These are phyloP conservation scores for Rhagium mordax DNA, from an alignment of 2,888 invertebrate genomes.

Conservation along the genomic window DNA sequence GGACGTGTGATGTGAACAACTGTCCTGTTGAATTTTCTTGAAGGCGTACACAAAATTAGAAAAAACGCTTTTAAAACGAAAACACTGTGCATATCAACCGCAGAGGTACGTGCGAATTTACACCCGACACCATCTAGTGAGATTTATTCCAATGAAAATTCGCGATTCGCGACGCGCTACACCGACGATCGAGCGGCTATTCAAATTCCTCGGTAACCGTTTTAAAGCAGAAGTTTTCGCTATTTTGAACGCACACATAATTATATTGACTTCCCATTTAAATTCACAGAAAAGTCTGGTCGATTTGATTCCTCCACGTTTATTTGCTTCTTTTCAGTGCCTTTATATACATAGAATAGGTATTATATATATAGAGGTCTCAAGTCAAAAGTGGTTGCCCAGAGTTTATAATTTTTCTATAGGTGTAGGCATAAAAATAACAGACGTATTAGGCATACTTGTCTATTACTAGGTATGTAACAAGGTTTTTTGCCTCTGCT, in stretches of 20 bases:
- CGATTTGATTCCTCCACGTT: background rate
- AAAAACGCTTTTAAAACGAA: constrained; percentile 44
- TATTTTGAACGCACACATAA: background rate
- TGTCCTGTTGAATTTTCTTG: constrained; percentile 10
- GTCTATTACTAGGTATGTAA: too few species aligned
- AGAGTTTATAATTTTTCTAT: too few species aligned
- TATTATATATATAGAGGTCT: too few species aligned
- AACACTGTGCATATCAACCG: constrained; percentile 43
- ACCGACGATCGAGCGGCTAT: constrained; percentile 19
- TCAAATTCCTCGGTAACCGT: constrained; percentile 15
- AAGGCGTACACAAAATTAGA: constrained; percentile 17
- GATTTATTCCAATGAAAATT: constrained; percentile 37
- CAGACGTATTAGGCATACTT: too few species aligned
- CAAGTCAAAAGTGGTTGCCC: too few species aligned
- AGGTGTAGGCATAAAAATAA: too few species aligned
- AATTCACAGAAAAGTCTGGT: background rate
- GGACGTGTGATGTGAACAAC: background rate
- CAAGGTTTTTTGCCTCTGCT: too few species aligned
- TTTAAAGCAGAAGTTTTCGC: background rate
- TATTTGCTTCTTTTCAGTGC: too few species aligned
- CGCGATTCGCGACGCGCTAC: constrained; percentile 38
- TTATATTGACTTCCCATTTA: background rate
- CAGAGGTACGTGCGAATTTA: constrained; percentile 48
- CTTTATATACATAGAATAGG: too few species aligned
- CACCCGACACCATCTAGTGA: constrained; percentile 44